Percentiles rank a stretch among this genome's conserved stretches.
Conservation (phyloP, 2,113 vertebrate genomes). For the Chaetorhynchus papuensis region DNA sequence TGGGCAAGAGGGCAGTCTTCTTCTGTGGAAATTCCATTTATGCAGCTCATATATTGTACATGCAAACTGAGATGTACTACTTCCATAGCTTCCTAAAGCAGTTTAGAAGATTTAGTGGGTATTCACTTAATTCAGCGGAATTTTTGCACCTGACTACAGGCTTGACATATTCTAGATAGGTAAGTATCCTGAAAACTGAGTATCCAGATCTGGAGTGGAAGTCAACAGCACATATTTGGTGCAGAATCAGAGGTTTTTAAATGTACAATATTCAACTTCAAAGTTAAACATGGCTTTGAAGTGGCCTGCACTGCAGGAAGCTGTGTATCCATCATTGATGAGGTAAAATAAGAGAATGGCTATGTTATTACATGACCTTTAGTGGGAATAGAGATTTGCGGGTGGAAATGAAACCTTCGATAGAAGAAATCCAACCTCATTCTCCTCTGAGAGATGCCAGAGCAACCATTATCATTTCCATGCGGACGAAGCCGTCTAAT, state of each 20-base stretch:
- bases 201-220: background rate
- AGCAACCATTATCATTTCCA: background rate
- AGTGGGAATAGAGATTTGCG: background rate
- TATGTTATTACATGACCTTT: background rate
- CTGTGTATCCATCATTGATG: background rate
- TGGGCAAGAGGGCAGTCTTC: background rate
- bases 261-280: background rate
- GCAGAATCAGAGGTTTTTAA: background rate
- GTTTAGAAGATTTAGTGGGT: background rate
- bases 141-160: background rate
- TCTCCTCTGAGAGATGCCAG: background rate
- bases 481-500: background rate
- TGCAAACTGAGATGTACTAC: background rate
- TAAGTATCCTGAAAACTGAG: background rate
- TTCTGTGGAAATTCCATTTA: background rate
- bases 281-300: background rate
- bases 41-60: rapidly evolving
- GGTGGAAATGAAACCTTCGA: background rate
- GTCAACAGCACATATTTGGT: background rate
- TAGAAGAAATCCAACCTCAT: background rate
- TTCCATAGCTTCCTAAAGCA: background rate
- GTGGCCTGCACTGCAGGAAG: background rate
- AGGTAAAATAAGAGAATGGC: background rate
- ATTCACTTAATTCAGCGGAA: background rate
- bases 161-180: background rate